These are phyloP conservation scores for Drosophila carrolli DNA, from an alignment of 1,140 invertebrate species.

Conservation along the genomic window DNA sequence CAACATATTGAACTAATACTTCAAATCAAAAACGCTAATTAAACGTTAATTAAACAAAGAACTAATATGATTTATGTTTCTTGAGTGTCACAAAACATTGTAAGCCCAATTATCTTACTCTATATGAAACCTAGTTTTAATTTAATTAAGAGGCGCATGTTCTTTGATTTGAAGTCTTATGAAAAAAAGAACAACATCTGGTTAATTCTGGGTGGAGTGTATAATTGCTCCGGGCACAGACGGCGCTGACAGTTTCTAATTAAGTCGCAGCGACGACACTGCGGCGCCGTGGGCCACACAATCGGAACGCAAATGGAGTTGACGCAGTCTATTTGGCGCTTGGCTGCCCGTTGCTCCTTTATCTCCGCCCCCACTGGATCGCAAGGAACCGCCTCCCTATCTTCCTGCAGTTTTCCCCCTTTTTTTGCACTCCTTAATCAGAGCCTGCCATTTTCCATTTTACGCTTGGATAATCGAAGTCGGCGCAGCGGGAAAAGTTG, in stretches of 20 bases:
- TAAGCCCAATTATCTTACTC: too few species aligned
- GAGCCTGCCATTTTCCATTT: slow-evolving; percentile 71
- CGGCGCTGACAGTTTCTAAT: slow-evolving; percentile 53
- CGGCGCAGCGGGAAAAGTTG: slow-evolving; percentile 46
- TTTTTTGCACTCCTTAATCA: slow-evolving; percentile 20
- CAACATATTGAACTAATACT: too few species aligned
- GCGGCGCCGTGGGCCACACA: slow-evolving; percentile 30
- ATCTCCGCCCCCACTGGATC: neutral
- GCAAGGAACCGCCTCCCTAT: neutral
- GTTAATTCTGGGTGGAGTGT: neutral
- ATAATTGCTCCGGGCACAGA: slow-evolving; percentile 1
- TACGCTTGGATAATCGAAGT: slow-evolving; percentile 60
- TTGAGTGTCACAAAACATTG: too few species aligned
- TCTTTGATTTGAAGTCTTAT: neutral
- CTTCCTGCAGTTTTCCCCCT: slow-evolving; percentile 12
- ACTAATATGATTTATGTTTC: too few species aligned
- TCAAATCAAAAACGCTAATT: too few species aligned
- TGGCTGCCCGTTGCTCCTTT: slow-evolving; percentile 37
- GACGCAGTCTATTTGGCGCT: slow-evolving; percentile 78
- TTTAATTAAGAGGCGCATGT: neutral
- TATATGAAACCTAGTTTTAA: neutral
- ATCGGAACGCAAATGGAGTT: slow-evolving; percentile 49
- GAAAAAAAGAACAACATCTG: neutral
- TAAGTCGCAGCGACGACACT: slow-evolving; percentile 49
- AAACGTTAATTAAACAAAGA: too few species aligned